These are phyloP conservation scores for Cettia cetti DNA, from an alignment of 2,113 vertebrate genomes.

Conservation along the genomic window DNA sequence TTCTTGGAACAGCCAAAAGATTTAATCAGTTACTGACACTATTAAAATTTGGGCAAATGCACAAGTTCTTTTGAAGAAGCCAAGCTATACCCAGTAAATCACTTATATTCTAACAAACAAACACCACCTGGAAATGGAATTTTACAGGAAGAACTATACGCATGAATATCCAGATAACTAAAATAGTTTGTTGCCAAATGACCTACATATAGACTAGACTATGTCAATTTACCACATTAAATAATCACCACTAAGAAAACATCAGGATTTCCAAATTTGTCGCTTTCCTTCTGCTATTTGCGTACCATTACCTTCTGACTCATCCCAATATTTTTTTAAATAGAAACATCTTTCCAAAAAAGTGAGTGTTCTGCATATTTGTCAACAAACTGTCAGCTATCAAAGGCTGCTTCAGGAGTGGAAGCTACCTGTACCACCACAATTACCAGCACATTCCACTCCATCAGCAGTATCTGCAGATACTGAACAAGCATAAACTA, in stretches of 20 bases:
- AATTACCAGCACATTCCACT: not conserved
- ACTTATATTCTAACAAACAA: not conserved
- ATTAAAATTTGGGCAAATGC: not conserved
- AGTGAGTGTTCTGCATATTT: not conserved
- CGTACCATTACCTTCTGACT: not conserved
- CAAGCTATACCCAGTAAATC: not conserved
- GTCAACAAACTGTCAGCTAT: not conserved
- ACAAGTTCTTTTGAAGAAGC: not conserved
- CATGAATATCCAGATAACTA: not conserved
- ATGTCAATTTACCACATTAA: not conserved
- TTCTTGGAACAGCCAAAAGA: not conserved
- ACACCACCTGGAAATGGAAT: not conserved
- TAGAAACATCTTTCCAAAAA: not conserved
- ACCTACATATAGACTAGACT: not conserved
- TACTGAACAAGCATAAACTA: not conserved
- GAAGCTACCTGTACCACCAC: not conserved
- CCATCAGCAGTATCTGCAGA: not conserved
- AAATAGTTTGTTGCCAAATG: not conserved
- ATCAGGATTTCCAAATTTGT: not conserved
- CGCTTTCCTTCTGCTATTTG: not conserved
- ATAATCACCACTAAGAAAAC: not conserved
- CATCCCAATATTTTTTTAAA: not conserved
- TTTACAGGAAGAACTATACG: not conserved
- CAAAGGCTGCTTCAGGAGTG: not conserved
- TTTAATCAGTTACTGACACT: not conserved